Percentiles rank a stretch among this genome's conserved stretches.
These are phyloP conservation scores for Panulirus ornatus DNA, from an alignment of 1,140 invertebrate genomes.

Conservation along the genomic window DNA sequence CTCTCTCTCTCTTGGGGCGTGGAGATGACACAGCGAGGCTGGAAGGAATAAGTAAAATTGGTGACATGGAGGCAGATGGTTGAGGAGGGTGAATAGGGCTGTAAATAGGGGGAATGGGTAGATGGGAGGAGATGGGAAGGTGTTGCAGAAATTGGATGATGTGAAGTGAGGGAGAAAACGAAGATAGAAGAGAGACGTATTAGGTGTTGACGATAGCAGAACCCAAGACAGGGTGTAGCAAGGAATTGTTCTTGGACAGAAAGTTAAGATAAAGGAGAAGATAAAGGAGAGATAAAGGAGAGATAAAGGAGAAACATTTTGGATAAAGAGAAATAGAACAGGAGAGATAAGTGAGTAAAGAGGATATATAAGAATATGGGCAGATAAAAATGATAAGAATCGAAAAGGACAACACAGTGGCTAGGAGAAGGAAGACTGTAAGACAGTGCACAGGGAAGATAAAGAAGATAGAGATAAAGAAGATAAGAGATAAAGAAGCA, in stretches of 20 bases:
- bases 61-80: background rate
- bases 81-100: background rate
- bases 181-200: background rate
- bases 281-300: background rate
- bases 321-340: too few species aligned
- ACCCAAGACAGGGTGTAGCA: too few species aligned
- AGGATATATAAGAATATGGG: too few species aligned
- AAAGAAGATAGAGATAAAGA: too few species aligned
- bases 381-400: background rate
- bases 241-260: too few species aligned
- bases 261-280: background rate
- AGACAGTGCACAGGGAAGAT: background rate
- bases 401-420: too few species aligned
- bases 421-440: too few species aligned
- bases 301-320: too few species aligned
- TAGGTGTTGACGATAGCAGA: background rate
- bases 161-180: background rate
- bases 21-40: background rate
- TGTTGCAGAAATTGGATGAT: background rate
- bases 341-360: too few species aligned
- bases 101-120: background rate
- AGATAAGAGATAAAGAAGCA: background rate
- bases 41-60: background rate
- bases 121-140: background rate
- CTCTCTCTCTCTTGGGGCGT: slow-evolving; percentile 1